Percentiles rank a stretch among this genome's conserved stretches.
Conservation (phyloP, 2,113 vertebrate genomes). For the Helogale parvula region DNA sequence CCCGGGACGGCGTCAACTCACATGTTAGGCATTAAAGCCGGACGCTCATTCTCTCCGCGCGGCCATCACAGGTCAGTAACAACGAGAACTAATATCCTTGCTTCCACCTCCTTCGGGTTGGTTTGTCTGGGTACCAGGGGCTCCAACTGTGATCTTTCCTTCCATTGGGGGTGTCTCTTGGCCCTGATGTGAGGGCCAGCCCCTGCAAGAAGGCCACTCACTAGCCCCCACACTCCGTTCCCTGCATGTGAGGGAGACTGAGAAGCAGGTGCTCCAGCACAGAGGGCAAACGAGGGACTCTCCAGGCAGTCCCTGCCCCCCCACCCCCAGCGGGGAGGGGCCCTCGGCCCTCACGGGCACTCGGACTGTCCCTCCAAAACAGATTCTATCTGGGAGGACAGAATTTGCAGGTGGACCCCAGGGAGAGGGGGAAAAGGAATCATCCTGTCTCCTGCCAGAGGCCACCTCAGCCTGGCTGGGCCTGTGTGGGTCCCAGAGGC, state of each 20-base stretch:
- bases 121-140: background rate
- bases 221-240: background rate
- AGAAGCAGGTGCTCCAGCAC: background rate
- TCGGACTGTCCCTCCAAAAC: background rate
- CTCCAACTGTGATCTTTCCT: background rate
- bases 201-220: background rate
- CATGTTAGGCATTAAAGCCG: background rate
- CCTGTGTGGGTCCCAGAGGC: background rate
- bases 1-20: background rate
- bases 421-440: background rate
- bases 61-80: background rate
- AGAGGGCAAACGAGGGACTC: background rate
- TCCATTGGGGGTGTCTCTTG: background rate
- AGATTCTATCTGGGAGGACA: background rate
- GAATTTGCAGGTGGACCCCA: background rate
- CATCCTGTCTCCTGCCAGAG: background rate
- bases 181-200: background rate
- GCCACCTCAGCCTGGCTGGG: background rate
- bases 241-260: background rate
- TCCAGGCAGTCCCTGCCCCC: background rate
- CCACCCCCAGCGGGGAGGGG: background rate
- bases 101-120: background rate
- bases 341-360: background rate
- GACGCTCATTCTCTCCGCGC: background rate
- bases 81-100: background rate